Base-by-base conservation (phyloP, 2,797 vertebrate species). In the Podargus strigoides region DNA sequence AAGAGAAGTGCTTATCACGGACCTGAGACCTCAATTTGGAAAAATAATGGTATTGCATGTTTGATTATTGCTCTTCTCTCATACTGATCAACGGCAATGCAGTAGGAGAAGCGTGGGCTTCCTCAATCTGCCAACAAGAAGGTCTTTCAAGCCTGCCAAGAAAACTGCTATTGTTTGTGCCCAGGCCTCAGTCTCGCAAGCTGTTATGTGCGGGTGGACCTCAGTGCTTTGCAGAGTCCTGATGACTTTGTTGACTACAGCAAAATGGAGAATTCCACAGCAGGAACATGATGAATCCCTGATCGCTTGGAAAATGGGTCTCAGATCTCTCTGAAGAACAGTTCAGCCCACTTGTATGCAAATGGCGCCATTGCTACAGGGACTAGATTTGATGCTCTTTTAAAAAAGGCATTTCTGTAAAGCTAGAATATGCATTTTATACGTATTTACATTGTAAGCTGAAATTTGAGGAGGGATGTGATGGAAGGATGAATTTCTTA, bases 191-290 rank as follows among this genome's bases (percentile, higher is more conserved):
- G 82, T 60, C 87, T 90, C 0, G 0, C 95, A 96, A 95, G 89
- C 96, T 97, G 95, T 90, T 97, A 73, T 89, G 74, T 95, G 94
- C 19, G 46, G 92, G 94, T 92, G 94, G 80, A 82, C 63, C 59
- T 70, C 50, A 63, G 91, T 1, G 22, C 49, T 81, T 79, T 2
- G 2, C 62, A 79, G 74, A 94, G 77, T 86, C 47, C 74, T 2
- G 19, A 34, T 84, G 94, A 53, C 77, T 94, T 82, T 81, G 67
- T 87, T 81, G 79, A 56, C 47, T 93, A 32, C 67, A 74, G 67
- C 37, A 90, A 88, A 96, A 85, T 17, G 41, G 30, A 93, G 91
- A 93, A 79, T 67, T 78, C 55, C 44, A 69, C 53, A 60, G 37
- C 22, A 86, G 49, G 37, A 63, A 75, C 37, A 52, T 0, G 3